Evolutionary conservation across 2,113 vertebrate species (phyloP), one percentile per base, ranked within the genome.

Genomic region (Oxyura jamaicensis): DNA sequence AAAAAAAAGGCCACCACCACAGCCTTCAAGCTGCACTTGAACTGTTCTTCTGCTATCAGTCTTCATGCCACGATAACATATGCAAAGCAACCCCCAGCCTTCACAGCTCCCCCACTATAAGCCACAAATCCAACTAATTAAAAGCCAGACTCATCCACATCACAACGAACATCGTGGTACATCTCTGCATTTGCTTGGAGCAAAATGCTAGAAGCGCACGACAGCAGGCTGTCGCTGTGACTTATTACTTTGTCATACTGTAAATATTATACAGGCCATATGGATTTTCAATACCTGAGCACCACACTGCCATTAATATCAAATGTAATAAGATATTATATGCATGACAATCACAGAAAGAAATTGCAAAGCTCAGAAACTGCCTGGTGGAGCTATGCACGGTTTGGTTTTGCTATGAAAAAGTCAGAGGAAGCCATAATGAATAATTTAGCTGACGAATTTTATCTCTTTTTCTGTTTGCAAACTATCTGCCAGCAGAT

Each of bases 281-380:
- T 94, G 89, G 93, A 92, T 97, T 96, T 96, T 96, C 95, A 91
- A 93, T 96, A 93, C 95, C 88, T 95, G 82, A 94, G 93, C 90
- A 91, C 86, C 82, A 55, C 2, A 31, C 88, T 94, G 96, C 88
- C 95, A 94, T 95, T 96, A 97, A 97, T 96, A 97, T 67, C 69
- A 91, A 96, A 93, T 92, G 73, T 76, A 97, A 91, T 90, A 94
- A 96, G 93, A 93, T 90, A 90, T 91, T 80, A 82, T 75, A 95
- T 92, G 91, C 83, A 90, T 95, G 97, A 83, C 89, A 93, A 94
- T 96, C 92, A 85, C 63, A n/a, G 84, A 67, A 66, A 90, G 84
- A 75, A 95, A 92, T 75, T 77, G 82, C 84, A 83, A 60, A 88
- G 69, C 90, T 79, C 91, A 29, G 55, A 63, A 85, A 59, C 39